Percentiles rank a stretch among this genome's conserved stretches.
phyloP scores from a whole-genome alignment of 2,113 vertebrate genomes.

The Sinocyclocheilus anshuiensis region DNA sequence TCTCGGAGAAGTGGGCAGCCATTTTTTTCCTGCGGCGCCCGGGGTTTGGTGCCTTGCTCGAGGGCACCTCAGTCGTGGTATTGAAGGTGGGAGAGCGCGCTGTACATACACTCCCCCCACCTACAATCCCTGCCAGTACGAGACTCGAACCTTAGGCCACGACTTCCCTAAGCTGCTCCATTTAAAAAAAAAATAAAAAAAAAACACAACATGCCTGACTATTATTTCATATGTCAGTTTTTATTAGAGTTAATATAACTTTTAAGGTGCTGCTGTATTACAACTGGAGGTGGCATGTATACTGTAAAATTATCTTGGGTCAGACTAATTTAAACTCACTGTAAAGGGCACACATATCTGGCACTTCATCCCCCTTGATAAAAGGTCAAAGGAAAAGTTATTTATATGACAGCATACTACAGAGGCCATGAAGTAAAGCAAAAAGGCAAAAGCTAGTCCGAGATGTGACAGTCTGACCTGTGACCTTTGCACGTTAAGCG shows the following conservation, averaged over 20 bases:
- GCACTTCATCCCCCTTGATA: conserved; percentile 42
- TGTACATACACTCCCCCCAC: no score
- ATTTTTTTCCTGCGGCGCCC: no score
- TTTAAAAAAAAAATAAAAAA: no score
- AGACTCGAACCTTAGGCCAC: no score
- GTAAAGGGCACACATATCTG: conserved; percentile 69
- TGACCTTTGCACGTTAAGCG: background rate
- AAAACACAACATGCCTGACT: background rate
- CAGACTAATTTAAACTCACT: conserved; percentile 74
- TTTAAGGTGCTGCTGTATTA: background rate
- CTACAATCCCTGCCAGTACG: no score
- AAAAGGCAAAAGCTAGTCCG: background rate
- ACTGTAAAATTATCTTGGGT: conserved; percentile 71
- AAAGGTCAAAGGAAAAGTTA: conserved; percentile 77
- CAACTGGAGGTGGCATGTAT: conserved; percentile 63
- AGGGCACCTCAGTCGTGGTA: no score
- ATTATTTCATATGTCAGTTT: background rate
- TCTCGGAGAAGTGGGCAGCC: no score
- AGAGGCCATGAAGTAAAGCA: conserved; percentile 46
- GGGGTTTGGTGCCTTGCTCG: no score
- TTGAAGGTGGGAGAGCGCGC: no score
- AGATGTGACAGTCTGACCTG: background rate
- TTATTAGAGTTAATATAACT: background rate
- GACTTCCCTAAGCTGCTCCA: no score
- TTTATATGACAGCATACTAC: conserved; percentile 63